Base-by-base conservation (phyloP, 1,140 invertebrate genomes). In the Rhagoletis zephyria region DNA sequence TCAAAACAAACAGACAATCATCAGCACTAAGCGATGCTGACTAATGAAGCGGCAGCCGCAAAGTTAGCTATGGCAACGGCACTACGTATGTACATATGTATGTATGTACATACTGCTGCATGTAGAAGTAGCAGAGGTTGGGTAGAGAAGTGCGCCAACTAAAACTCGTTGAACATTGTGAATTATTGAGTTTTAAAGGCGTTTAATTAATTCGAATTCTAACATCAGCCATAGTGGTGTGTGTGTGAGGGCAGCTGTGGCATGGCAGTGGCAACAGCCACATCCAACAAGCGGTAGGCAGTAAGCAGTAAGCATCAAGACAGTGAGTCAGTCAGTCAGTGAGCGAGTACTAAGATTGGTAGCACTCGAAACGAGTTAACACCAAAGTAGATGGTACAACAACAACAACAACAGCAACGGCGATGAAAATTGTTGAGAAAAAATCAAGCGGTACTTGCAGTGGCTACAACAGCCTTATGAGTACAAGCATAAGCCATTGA, bases 131-230 rank as follows among this genome's bases (percentile, higher is more conserved):
- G 42, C 40, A 12, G 61, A 42, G 85, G 85, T 45, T 86, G 85
- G 85, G 10, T 48, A 64, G 61, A 60, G 61, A 86, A 63, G 61
- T 86, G 60, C 59, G 59, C 74, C 74, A 81, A 81, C 74, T 81
- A 81, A 85, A 87, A 87, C 63, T 67, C 64, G 61, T 87, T 65
- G 30, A 85, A 63, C 19, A 63, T 64, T 74, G 60, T 65, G 63
- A 87, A 85, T 67, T 87, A 87, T 87, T 85, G 81, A 87, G 87
- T 87, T 87, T 87, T 87, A 87, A 87, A 87, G 87, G 87, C 87
- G 87, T 87, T 87, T 87, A 87, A 87, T 87, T 87, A 87, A 87
- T 87, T 87, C 81, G 81, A 85, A 87, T 85, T 85, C 61, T 70
- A 87, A 85, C 87, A 87, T 59, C 70, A 87, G 87, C 61, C 12